Percentiles rank a stretch among this genome's conserved stretches.
Evolutionary conservation across 2,113 vertebrate species (phyloP).

Genomic region (Polypterus bichir): DNA sequence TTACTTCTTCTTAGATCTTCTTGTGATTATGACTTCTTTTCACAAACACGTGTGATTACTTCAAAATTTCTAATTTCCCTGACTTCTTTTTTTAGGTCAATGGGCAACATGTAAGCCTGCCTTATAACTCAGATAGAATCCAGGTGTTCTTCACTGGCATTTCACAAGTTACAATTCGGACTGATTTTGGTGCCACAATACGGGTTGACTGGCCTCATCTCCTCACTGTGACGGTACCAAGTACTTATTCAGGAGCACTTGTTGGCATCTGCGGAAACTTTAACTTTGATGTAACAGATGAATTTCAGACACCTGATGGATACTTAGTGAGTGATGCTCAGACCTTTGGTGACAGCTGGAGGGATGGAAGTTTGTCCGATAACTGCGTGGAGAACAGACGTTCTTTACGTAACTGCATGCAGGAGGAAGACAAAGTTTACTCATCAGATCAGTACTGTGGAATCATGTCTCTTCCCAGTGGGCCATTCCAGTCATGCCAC

Average conservation of each 20-base stretch:
- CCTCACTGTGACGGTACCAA: conserved; percentile 30
- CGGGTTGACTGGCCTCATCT: conserved; percentile 35
- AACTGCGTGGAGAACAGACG: conserved; percentile 15
- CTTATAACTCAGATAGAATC: conserved; percentile 19
- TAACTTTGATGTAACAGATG: conserved; percentile 24
- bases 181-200: conserved; percentile 34
- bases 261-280: conserved; percentile 42
- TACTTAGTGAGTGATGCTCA: conserved; percentile 21
- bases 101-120: conserved; percentile 28
- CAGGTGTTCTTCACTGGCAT: conserved; percentile 30
- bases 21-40: too few species aligned
- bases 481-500: conserved; percentile 34
- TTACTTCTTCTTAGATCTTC: too few species aligned
- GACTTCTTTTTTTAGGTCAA: conserved; percentile 28
- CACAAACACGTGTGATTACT: too few species aligned
- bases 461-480: conserved; percentile 16
- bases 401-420: fast-evolving
- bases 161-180: conserved; percentile 26
- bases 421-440: conserved; percentile 8
- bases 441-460: conserved; percentile 16
- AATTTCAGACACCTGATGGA: conserved; percentile 31
- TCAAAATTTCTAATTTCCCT: not conserved
- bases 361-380: conserved; percentile 26
- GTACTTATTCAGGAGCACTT: conserved; percentile 27
- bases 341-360: conserved; percentile 43